Percentiles rank a stretch among this genome's conserved stretches.
Conservation (phyloP, 2,888 invertebrate genomes). For the Polymixis flavicincta region DNA sequence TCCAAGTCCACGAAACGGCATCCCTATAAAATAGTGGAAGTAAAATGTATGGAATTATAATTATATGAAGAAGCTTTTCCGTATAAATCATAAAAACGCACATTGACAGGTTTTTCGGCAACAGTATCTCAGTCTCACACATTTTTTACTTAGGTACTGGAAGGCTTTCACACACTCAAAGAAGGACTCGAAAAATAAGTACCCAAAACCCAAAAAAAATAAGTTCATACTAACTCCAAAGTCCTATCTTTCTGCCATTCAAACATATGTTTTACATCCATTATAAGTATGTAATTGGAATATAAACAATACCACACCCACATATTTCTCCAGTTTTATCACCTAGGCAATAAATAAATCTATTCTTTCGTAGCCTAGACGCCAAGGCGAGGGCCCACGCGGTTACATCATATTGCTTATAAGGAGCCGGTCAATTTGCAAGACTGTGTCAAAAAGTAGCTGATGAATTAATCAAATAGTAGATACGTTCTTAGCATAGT, state of each 20-base stretch:
- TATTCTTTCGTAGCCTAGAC: constrained; percentile 59
- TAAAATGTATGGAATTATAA: no score
- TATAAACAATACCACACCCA: constrained; percentile 44
- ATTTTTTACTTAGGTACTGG: no score
- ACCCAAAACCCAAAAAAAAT: not conserved
- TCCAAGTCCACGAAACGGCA: no score
- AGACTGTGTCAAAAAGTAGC: constrained; percentile 44
- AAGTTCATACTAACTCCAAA: not conserved
- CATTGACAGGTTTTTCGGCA: no score
- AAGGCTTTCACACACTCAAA: not conserved
- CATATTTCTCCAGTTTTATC: constrained; percentile 51
- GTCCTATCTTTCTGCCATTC: not conserved
- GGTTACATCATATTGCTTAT: constrained; percentile 56
- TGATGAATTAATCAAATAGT: constrained; percentile 50
- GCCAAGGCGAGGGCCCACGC: constrained; percentile 60
- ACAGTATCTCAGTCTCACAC: no score
- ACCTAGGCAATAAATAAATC: constrained; percentile 55
- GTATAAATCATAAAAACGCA: no score
- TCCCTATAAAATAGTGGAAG: no score
- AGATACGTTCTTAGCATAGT: constrained; percentile 21
- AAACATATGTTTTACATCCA: not conserved
- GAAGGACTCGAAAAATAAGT: not conserved
- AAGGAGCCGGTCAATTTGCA: constrained; percentile 59
- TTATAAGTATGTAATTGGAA: constrained; percentile 6
- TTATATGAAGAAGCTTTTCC: no score